A percentile compares a stretch with the other conserved stretches of the same genome.
Evolutionary conservation across 1,140 invertebrate species (phyloP).

Genomic region (Penaeus indicus): DNA sequence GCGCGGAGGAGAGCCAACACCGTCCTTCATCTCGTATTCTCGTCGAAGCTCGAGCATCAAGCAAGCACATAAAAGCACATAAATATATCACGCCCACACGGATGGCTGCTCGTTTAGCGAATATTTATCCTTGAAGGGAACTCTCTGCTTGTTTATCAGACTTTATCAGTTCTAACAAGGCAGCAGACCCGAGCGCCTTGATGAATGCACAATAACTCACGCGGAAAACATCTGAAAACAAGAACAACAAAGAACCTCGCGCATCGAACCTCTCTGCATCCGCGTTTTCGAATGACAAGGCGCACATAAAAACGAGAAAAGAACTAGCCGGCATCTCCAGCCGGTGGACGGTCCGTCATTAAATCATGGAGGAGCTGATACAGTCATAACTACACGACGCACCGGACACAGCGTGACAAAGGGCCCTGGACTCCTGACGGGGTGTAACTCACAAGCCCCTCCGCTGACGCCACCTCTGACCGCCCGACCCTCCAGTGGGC

Average conservation of each 20-base stretch:
- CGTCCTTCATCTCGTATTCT: slow-evolving; percentile 31
- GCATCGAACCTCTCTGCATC: no score
- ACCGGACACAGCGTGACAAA: slow-evolving; percentile 55
- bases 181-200: no score
- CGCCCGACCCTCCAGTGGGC: background rate
- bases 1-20: background rate
- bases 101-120: no score
- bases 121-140: no score
- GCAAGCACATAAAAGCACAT: slow-evolving; percentile 51
- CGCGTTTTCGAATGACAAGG: slow-evolving; percentile 40
- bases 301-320: slow-evolving; percentile 30
- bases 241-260: no score
- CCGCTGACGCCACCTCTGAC: slow-evolving; percentile 11
- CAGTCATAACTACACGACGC: slow-evolving; percentile 58
- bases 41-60: slow-evolving; percentile 31
- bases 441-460: slow-evolving; percentile 46
- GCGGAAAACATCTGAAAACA: no score
- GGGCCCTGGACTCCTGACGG: slow-evolving; percentile 54
- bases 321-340: slow-evolving; percentile 40
- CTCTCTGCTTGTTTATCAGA: no score
- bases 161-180: no score
- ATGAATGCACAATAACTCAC: no score
- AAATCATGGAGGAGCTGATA: slow-evolving; percentile 57
- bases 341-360: slow-evolving; percentile 45
- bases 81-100: slow-evolving; percentile 36